Conservation (phyloP, 2,797 vertebrate species). For the Acanthornis magna region DNA sequence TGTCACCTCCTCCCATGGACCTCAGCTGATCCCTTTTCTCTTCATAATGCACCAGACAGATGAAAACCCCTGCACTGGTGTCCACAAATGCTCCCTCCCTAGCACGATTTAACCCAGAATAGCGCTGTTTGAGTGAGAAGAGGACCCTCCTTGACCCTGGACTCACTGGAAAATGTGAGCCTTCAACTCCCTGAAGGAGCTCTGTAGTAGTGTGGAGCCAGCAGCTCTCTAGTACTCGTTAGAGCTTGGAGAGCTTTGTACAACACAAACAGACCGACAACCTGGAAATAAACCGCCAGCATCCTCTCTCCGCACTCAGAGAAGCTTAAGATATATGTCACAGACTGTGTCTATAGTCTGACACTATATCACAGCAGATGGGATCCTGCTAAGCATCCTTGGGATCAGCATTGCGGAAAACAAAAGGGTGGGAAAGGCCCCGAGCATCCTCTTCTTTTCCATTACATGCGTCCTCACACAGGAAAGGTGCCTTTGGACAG, state of each 20-base stretch:
- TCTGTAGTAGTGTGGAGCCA: background rate
- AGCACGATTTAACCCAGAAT: background rate
- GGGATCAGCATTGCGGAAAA: background rate
- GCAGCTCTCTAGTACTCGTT: background rate
- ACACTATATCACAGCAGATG: slow-evolving; percentile 39
- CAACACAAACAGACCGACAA: background rate
- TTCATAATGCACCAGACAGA: background rate
- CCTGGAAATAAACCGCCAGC: slow-evolving; percentile 23
- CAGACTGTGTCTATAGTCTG: slow-evolving; percentile 34
- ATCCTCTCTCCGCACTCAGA: background rate
- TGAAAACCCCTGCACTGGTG: background rate
- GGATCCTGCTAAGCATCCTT: slow-evolving; percentile 29
- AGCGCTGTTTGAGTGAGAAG: background rate
- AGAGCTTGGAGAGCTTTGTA: background rate
- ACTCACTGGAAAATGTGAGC: background rate
- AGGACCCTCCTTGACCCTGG: background rate
- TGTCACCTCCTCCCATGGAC: background rate
- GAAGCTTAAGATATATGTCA: background rate
- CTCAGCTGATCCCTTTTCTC: background rate
- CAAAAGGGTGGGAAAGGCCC: background rate
- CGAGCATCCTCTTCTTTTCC: background rate
- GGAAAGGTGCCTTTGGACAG: background rate
- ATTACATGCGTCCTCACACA: rapidly evolving
- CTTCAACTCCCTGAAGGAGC: background rate
- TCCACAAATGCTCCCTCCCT: background rate